phyloP scores from a whole-genome alignment of 1,140 invertebrate species.

The Heliconius nattereri region DNA sequence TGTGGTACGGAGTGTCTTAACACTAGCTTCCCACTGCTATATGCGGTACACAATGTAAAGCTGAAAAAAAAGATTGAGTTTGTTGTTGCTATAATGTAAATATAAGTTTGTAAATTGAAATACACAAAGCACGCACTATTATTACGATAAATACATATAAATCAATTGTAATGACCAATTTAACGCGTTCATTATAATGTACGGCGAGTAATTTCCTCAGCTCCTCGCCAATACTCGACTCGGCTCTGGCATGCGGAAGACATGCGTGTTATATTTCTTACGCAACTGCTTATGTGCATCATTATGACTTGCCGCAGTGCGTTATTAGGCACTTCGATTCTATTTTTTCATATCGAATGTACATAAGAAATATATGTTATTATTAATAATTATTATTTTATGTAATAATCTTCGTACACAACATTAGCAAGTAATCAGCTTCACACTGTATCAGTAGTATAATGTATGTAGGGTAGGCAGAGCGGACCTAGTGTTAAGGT shows the following conservation, averaged over 20 bases:
- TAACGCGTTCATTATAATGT: slow-evolving; percentile 9
- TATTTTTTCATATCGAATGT: not conserved
- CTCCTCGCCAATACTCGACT: slow-evolving; percentile 2
- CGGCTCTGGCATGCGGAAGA: slow-evolving; percentile 33
- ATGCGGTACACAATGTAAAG: too few species aligned
- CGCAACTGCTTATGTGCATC: slow-evolving; percentile 24
- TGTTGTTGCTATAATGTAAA: not conserved
- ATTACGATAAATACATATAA: slow-evolving; percentile 3
- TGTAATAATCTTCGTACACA: too few species aligned
- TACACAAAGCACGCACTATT: not conserved
- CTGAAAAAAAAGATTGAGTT: not conserved
- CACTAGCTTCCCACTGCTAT: too few species aligned
- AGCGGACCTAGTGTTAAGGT: too few species aligned
- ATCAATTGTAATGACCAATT: slow-evolving; percentile 3
- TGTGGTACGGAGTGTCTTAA: too few species aligned
- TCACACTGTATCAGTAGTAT: too few species aligned
- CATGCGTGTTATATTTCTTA: slow-evolving; percentile 38
- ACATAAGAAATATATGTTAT: not conserved
- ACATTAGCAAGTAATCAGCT: too few species aligned
- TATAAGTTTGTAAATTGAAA: not conserved
- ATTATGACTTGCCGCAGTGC: not conserved
- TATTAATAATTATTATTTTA: too few species aligned
- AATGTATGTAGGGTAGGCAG: too few species aligned
- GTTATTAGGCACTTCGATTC: not conserved
- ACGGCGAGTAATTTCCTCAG: slow-evolving; percentile 5